A percentile compares a stretch with the other conserved stretches of the same genome.
These are phyloP conservation scores for Lasioglossum baleicum DNA, from an alignment of 1,140 invertebrate species.

Conservation along the genomic window DNA sequence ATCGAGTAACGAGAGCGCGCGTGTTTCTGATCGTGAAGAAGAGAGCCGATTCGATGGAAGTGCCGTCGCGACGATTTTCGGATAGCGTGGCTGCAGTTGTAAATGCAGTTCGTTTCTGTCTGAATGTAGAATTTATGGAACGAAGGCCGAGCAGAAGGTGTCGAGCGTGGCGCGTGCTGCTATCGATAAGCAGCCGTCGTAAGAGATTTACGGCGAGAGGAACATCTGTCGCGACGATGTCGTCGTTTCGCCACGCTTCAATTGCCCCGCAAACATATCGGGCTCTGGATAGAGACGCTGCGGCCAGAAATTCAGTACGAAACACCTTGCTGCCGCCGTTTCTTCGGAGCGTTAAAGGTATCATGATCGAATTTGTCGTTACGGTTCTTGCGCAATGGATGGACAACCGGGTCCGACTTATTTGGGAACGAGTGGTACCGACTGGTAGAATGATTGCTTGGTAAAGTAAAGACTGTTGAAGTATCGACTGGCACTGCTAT, in stretches of 20 bases:
- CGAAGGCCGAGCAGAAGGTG: background rate
- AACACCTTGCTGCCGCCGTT: background rate
- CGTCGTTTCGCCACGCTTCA: constrained; percentile 20
- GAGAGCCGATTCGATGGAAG: background rate
- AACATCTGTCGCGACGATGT: constrained; percentile 26
- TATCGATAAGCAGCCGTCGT: constrained; percentile 25
- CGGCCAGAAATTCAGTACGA: background rate
- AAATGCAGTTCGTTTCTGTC: background rate
- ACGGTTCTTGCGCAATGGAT: background rate
- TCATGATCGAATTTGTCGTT: background rate
- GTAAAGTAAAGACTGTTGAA: too few species aligned
- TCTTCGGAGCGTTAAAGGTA: background rate
- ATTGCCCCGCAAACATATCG: constrained; percentile 13
- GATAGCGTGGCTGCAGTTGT: background rate
- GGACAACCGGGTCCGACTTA: background rate
- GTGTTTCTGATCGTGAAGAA: background rate
- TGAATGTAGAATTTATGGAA: constrained; percentile 8
- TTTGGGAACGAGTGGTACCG: background rate
- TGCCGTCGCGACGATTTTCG: background rate
- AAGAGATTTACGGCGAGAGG: constrained; percentile 30
- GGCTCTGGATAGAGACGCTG: constrained; percentile 3
- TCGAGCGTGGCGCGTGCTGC: background rate
- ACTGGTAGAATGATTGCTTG: background rate
- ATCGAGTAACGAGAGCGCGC: background rate
- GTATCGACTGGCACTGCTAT: too few species aligned